Conservation (phyloP, 2,888 invertebrate species). For the Acronicta leporina region DNA sequence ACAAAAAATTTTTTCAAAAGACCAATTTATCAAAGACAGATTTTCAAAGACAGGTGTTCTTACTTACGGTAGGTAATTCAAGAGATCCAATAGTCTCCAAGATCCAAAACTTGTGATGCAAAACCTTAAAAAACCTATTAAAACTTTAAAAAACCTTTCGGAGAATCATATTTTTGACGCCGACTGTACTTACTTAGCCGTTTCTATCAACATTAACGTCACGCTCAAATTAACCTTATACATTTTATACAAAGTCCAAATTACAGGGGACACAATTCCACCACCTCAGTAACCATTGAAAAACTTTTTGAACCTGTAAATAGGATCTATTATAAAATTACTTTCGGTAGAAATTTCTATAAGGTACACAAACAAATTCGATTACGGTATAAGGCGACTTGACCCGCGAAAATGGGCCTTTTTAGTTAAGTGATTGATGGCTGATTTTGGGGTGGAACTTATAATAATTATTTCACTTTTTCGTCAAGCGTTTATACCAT, state of each 20-base stretch:
- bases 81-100: too few relatives aligned
- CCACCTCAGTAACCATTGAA: constrained; percentile 7
- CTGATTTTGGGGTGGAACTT: constrained; percentile 32
- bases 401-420: constrained; percentile 29
- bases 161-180: neutral
- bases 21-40: too few relatives aligned
- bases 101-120: too few relatives aligned
- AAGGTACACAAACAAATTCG: constrained; percentile 48
- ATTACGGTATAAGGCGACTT: constrained; percentile 37
- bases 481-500: constrained; percentile 11
- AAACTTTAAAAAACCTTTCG: neutral
- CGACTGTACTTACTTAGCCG: neutral
- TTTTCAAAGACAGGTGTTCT: too few relatives aligned
- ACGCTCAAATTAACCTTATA: constrained; percentile 11
- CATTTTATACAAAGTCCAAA: constrained; percentile 16
- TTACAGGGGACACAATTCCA: constrained; percentile 13
- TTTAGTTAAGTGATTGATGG: constrained; percentile 59
- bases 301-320: constrained; percentile 16
- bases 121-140: too few relatives aligned
- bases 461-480: constrained; percentile 44
- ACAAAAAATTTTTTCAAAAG: too few relatives aligned
- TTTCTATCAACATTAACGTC: neutral
- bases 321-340: constrained; percentile 18
- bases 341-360: constrained; percentile 16
- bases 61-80: too few relatives aligned